These are phyloP conservation scores for Chaunax sp. DNA, from an alignment of 2,797 vertebrate genomes.

Conservation along the genomic window DNA sequence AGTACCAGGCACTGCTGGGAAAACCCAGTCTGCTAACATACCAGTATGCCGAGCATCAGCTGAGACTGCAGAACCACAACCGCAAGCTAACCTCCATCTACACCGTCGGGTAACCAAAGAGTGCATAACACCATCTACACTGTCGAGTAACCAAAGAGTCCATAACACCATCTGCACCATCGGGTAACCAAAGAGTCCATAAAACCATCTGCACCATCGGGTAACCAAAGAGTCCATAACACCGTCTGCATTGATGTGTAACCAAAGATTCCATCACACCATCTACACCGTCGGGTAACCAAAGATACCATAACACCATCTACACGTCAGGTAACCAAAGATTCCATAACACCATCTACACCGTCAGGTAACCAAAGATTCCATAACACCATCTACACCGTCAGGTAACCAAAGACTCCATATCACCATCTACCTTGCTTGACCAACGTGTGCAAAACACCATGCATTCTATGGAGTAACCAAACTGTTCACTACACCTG, in stretches of 20 bases:
- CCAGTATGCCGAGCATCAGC: slow-evolving; percentile 85
- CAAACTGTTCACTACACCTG: no score
- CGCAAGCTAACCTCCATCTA: slow-evolving; percentile 82
- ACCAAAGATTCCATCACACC: neutral
- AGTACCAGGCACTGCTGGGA: slow-evolving; percentile 88
- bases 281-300: no score
- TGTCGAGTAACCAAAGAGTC: neutral
- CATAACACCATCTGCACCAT: neutral
- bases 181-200: neutral
- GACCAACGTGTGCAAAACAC: no score
- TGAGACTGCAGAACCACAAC: slow-evolving; percentile 74
- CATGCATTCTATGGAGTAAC: no score
- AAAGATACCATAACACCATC: no score
- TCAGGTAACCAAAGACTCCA: no score
- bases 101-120: slow-evolving; percentile 83
- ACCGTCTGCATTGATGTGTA: neutral
- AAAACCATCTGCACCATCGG: neutral
- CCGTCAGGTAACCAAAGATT: no score
- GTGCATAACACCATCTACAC: neutral
- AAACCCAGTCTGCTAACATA: slow-evolving; percentile 91
- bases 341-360: no score
- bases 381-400: no score
- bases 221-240: neutral
- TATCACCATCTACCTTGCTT: no score
- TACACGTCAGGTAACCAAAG: no score